These are phyloP conservation scores for Hippopotamus amphibius DNA, from an alignment of 2,113 vertebrate genomes.

Conservation along the genomic window DNA sequence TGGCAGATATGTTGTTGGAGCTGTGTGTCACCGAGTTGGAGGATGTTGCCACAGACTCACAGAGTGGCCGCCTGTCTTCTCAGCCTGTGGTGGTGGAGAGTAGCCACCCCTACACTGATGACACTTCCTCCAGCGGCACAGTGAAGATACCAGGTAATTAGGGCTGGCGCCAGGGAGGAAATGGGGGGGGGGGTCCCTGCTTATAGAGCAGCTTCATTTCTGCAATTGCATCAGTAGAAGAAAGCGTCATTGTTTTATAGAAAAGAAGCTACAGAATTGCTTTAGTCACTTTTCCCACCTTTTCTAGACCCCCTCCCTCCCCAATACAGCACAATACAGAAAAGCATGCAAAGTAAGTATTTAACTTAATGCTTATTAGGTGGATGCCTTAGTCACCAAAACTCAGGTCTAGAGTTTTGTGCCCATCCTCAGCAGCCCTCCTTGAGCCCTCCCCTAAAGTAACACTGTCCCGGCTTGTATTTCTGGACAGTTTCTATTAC, in stretches of 20 bases:
- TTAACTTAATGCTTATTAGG: neutral
- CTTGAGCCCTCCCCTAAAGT: neutral
- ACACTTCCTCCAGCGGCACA: slow-evolving; percentile 97
- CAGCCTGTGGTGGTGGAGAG: slow-evolving; percentile 99
- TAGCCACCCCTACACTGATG: slow-evolving; percentile 98
- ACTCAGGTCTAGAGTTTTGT: neutral
- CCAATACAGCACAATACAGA: neutral
- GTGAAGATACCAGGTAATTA: slow-evolving; percentile 97
- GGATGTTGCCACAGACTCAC: slow-evolving; percentile 98
- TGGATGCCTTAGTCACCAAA: neutral
- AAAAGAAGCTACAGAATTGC: neutral
- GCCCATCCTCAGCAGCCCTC: neutral
- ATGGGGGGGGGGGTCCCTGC: fast-evolving
- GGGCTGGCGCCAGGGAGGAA: neutral
- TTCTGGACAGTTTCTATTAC: neutral
- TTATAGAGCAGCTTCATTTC: neutral
- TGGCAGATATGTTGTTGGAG: slow-evolving; percentile 97
- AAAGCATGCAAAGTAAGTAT: neutral
- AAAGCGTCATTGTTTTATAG: fast-evolving
- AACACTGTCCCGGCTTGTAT: neutral
- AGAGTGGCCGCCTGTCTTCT: slow-evolving; percentile 96
- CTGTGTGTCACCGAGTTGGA: slow-evolving; percentile 97
- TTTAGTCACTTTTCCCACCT: neutral
- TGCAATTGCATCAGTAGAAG: neutral
- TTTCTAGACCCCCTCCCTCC: neutral